These are phyloP conservation scores for Pterocles burchelli DNA, from an alignment of 2,113 vertebrate species.

Conservation along the genomic window DNA sequence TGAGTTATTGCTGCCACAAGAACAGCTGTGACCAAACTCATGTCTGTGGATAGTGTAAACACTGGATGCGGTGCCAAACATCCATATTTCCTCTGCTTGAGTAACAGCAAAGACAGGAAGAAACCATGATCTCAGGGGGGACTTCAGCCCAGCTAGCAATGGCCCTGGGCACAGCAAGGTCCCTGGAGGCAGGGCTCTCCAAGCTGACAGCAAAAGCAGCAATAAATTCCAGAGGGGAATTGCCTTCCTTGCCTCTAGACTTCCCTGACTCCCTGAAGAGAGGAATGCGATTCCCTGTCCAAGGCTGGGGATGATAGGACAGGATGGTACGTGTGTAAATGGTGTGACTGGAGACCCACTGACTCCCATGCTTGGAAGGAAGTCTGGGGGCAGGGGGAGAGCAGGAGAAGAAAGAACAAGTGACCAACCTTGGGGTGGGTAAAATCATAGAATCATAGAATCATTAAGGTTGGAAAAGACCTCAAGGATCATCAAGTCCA, in stretches of 20 bases:
- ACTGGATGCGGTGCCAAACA: background rate
- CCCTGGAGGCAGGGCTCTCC: background rate
- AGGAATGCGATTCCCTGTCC: background rate
- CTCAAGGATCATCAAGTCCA: too few species aligned
- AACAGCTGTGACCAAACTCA: background rate
- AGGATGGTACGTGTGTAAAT: background rate
- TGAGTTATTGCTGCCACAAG: background rate
- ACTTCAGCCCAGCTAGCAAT: background rate
- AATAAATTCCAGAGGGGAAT: background rate
- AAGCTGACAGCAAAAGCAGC: background rate
- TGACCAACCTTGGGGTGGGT: background rate
- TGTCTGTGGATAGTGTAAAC: background rate
- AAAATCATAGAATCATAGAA: background rate
- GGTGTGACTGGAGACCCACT: background rate
- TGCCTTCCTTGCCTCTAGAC: background rate
- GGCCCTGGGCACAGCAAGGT: background rate
- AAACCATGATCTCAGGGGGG: background rate
- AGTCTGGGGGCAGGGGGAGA: background rate
- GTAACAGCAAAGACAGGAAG: background rate
- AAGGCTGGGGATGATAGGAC: background rate
- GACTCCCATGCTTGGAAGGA: fast-evolving
- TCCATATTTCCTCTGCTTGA: background rate
- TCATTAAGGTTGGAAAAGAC: too few species aligned
- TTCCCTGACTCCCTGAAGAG: background rate
- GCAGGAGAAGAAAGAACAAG: background rate